Evolutionary conservation across 37 sponge, comb jelly and placozoan genomes (phyloP).

Genomic region (Chondrilla cf. caribensis): DNA sequence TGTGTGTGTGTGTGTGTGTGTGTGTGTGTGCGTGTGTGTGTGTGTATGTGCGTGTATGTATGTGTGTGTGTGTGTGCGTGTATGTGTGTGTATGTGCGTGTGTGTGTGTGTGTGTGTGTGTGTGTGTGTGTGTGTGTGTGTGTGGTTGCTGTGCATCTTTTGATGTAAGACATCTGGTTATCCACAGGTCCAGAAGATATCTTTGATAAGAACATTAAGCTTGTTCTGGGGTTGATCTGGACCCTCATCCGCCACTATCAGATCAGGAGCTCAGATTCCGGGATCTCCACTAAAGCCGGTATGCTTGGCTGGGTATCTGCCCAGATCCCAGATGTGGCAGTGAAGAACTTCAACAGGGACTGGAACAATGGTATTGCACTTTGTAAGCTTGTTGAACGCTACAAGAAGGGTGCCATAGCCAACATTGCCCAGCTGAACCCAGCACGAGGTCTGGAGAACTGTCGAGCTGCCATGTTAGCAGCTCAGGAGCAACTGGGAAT

Average conservation of each 20-base stretch:
- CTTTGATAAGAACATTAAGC: conserved; percentile 86
- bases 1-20: not conserved
- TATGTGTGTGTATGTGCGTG: not conserved
- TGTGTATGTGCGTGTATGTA: too few relatives aligned
- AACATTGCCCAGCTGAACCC: conserved; percentile 60
- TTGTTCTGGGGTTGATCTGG: conserved; percentile 95
- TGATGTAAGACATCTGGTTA: too few relatives aligned
- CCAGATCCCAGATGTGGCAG: conserved; percentile 58
- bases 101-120: not conserved
- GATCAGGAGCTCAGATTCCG: conserved; percentile 62
- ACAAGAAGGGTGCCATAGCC: conserved; percentile 78
- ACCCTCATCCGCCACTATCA: conserved; percentile 90
- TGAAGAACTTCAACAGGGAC: conserved; percentile 72
- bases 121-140: not conserved
- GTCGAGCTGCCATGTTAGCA: conserved; percentile 60
- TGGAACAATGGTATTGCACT: conserved; percentile 87
- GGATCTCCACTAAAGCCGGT: conserved; percentile 69
- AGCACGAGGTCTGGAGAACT: conserved; percentile 59
- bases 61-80: too few relatives aligned
- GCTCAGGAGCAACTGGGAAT: conserved; percentile 70
- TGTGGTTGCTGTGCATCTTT: too few relatives aligned
- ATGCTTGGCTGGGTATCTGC: conserved; percentile 90
- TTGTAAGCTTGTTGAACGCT: conserved; percentile 54
- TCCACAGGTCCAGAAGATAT: conserved; percentile 80
- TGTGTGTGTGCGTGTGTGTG: not conserved